phyloP scores from a whole-genome alignment of 2,113 vertebrate genomes.

The Erythrolamprus reginae region DNA sequence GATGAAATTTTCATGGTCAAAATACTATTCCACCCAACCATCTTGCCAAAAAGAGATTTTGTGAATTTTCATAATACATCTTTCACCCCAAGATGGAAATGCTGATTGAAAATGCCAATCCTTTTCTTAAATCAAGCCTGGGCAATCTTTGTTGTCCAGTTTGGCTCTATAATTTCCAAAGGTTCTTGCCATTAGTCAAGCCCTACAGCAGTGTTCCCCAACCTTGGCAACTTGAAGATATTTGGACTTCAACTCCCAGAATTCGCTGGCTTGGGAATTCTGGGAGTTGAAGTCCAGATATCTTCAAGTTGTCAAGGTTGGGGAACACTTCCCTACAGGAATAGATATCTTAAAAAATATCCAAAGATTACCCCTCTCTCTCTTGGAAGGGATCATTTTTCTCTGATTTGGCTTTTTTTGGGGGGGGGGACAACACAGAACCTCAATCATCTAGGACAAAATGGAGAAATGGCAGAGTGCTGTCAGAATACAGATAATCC shows the following conservation, averaged over 20 bases:
- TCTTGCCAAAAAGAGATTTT: background rate
- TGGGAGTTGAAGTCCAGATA: too few relatives aligned
- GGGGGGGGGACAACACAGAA: background rate
- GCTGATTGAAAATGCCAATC: background rate
- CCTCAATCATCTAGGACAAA: background rate
- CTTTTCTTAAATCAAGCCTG: background rate
- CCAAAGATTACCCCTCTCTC: background rate
- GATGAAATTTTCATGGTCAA: background rate
- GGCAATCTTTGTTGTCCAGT: background rate
- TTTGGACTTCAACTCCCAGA: too few relatives aligned
- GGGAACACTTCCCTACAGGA: background rate
- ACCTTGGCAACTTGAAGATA: too few relatives aligned
- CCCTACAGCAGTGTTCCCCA: too few relatives aligned
- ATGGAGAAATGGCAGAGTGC: background rate
- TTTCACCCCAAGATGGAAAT: background rate
- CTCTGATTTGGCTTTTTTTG: background rate
- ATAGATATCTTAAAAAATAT: background rate
- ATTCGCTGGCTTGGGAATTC: too few relatives aligned
- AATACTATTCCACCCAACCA: background rate
- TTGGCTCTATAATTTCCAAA: background rate
- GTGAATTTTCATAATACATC: background rate
- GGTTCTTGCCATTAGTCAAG: background rate
- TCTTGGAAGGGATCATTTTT: background rate
- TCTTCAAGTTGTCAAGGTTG: too few relatives aligned
- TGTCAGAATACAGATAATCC: background rate